phyloP scores from a whole-genome alignment of 2,113 vertebrate species.

The Chloropsis cyanopogon region DNA sequence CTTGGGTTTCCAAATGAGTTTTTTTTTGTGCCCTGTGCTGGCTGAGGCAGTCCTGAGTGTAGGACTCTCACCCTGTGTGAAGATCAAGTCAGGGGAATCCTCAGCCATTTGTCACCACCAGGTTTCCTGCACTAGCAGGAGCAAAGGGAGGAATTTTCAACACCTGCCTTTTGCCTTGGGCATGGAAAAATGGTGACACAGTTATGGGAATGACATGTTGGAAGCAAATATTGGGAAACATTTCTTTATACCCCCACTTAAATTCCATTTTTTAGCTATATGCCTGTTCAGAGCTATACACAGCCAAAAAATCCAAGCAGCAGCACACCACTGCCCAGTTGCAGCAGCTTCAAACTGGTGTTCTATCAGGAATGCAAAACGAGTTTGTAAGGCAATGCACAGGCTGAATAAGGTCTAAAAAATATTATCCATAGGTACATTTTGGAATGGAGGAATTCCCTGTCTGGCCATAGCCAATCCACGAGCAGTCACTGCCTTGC shows the following conservation, averaged over 20 bases:
- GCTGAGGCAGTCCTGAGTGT: neutral
- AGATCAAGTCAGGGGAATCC: neutral
- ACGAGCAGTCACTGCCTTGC: neutral
- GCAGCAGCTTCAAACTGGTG: neutral
- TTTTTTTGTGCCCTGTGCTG: neutral
- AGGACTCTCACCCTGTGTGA: neutral
- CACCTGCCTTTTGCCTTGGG: neutral
- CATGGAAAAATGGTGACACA: neutral
- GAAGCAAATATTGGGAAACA: neutral
- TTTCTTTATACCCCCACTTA: neutral
- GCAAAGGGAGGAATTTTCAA: neutral
- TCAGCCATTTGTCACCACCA: fast-evolving
- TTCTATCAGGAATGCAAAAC: neutral
- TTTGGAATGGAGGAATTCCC: neutral
- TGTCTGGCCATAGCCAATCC: neutral
- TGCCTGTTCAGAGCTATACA: neutral
- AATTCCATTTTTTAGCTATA: neutral
- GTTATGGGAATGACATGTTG: neutral
- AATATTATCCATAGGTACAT: neutral
- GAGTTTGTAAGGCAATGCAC: neutral
- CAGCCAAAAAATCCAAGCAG: neutral
- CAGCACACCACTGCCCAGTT: neutral
- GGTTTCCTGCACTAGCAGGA: neutral
- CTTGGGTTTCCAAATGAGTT: neutral
- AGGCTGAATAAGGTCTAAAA: neutral